phyloP scores from a whole-genome alignment of 2,113 vertebrate genomes.

The Entomyzon cyanotis region DNA sequence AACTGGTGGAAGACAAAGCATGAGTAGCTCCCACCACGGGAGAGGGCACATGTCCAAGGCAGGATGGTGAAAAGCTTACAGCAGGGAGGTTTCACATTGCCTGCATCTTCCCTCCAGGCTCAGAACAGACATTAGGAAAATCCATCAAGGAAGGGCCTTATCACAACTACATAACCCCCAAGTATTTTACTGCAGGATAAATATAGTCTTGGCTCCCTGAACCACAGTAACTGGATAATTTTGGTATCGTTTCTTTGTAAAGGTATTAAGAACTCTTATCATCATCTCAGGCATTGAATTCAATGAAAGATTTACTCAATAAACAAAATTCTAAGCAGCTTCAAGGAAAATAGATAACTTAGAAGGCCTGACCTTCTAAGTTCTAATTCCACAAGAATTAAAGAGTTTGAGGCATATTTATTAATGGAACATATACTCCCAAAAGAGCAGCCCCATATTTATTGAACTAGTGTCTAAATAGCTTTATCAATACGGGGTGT shows the following conservation, averaged over 20 bases:
- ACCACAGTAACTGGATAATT: background rate
- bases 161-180: accelerated
- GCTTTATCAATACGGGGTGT: background rate
- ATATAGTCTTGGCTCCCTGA: background rate
- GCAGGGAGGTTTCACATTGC: background rate
- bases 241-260: background rate
- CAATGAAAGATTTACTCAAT: background rate
- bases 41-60: background rate
- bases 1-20: background rate
- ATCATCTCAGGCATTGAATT: background rate
- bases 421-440: background rate
- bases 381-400: background rate
- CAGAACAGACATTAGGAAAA: background rate
- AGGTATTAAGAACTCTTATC: background rate
- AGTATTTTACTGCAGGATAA: background rate
- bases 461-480: background rate
- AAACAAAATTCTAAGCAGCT: background rate
- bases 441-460: background rate
- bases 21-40: accelerated
- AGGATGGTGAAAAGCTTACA: background rate
- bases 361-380: background rate
- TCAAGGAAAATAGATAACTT: background rate
- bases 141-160: background rate
- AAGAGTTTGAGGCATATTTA: background rate
- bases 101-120: background rate